Evolutionary conservation across 92 coral and sea anemone genomes (phyloP), one percentile per base, ranked within the genome.

Genomic region (Diadumene lineata): DNA sequence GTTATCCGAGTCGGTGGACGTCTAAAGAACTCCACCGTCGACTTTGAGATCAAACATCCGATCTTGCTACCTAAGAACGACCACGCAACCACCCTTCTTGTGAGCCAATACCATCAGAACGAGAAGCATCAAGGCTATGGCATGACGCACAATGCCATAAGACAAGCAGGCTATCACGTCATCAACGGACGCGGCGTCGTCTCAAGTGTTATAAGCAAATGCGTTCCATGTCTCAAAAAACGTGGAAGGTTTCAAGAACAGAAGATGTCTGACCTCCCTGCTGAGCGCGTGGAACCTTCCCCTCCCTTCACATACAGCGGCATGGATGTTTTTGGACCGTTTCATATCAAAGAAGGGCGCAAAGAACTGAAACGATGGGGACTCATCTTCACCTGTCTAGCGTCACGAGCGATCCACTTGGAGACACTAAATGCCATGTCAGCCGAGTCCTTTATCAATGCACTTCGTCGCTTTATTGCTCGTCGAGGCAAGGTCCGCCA

Each of bases 1-100:
- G 24, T 86, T 6, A 80, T 86, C 69, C 66, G 87, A 77, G 87
- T 82, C 17, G 83, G 86, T 43, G 86, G 90, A 48, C 62, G 80
- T 24, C 68, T 82, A 0, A 31, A 64, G 23, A 80, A 64, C 17
- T 62, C 79, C 43, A 62, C 56, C 22, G 48, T 56, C 50, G 69
- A 73, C 18, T 82, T 66, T 66, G 70, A 82, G 26, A 65, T 75
- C 19, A 82, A 82, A 50, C 81, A 74, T 26, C 81, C 81, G 28
- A 58, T 82, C 28, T 50, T 81, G 34, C 73, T 81, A 33, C 80
- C 74, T 0, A 48, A 63, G 53, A 81, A 34, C 48, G 63, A 74
- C 16, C 79, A 72, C 63, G 64, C 62, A 21, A 80, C 79, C n/a
- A 13, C 17, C 26, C 84, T 79, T 21, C 24, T 79, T 44, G 60